Evolutionary conservation across 53 echinoderm and acorn worm genomes (phyloP), one percentile per base, ranked within the genome.

Genomic region (Crossaster papposus): DNA sequence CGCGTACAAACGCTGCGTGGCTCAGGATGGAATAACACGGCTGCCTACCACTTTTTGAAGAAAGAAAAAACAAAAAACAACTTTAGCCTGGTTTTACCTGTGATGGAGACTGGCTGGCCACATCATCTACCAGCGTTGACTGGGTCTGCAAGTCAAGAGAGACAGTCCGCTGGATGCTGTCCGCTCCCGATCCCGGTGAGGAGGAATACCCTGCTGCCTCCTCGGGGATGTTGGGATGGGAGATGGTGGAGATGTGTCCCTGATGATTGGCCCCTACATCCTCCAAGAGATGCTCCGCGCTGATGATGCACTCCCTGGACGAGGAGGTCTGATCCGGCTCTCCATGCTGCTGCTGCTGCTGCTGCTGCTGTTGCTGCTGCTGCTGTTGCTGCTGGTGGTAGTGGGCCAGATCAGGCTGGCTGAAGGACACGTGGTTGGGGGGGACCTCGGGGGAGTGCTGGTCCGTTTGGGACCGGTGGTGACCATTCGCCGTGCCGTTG

Each of bases 221-320:
- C 30, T 81, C 72, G 3, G 85, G 84, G 22, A 91, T 71, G 58
- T 91, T 91, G 37, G 91, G 91, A 36, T 84, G 85, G 44, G 85
- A 84, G 55, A 91, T 91, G 35, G 85, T 85, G 31, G 79, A 35
- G 26, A 91, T 84, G 11, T 77, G 84, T 34, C 84, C 91, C 32
- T 38, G 54, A 32, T 38, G 54, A 32, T 85, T 85, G 0, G 33
- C 35, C 55, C 70, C 91, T 22, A 85, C 78, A n/a, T 91, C 85
- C 18, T 91, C 91, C 8, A 85, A 77, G 23, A 85, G 91, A 12
- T 83, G 85, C 36, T 91, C 85, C 12, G 91, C 91, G 32, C 85
- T 78, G 70, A 91, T 78, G 70, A 91, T 91, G 54, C 85, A 74
- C 51, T 91, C 91, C 26, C 85, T 78, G 23, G 91, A 91, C 0